A percentile compares a stretch with the other conserved stretches of the same genome.
Evolutionary conservation across 2,113 vertebrate genomes (phyloP).

Genomic region (Microcebus tavaratra): DNA sequence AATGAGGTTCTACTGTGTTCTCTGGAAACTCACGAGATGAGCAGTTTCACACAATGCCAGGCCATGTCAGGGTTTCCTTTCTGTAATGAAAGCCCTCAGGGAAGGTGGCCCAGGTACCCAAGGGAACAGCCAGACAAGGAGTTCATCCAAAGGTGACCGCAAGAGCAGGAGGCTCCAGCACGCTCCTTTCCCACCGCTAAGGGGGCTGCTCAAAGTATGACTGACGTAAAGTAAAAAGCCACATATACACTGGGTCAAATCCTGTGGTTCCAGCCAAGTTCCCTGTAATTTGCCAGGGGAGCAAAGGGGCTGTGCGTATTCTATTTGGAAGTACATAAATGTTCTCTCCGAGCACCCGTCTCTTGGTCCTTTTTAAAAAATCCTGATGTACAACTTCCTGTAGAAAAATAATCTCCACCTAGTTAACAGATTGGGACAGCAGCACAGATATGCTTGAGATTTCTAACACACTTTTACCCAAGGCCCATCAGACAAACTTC

Average conservation of each 20-base stretch:
- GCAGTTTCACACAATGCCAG: not conserved
- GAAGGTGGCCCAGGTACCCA: not conserved
- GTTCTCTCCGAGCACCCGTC: not conserved
- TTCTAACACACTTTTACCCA: not conserved
- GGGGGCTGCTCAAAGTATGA: not conserved
- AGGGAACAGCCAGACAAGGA: not conserved
- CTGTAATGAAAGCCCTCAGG: not conserved
- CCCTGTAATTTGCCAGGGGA: not conserved
- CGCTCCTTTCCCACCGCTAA: not conserved
- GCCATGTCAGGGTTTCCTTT: not conserved
- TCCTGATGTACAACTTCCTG: not conserved
- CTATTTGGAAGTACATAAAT: not conserved
- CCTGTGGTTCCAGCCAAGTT: not conserved
- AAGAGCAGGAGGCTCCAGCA: not conserved
- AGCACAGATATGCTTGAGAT: not conserved
- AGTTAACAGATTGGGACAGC: not conserved
- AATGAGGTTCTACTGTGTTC: not conserved
- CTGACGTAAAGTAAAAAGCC: not conserved
- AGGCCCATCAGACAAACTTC: not conserved
- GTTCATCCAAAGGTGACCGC: not conserved
- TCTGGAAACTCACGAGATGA: not conserved
- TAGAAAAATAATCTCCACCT: not conserved
- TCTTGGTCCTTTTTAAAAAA: not conserved
- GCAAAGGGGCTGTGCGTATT: not conserved
- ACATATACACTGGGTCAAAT: not conserved